Evolutionary conservation across 1,140 invertebrate species (phyloP).

Genomic region (Amyelois transitella): DNA sequence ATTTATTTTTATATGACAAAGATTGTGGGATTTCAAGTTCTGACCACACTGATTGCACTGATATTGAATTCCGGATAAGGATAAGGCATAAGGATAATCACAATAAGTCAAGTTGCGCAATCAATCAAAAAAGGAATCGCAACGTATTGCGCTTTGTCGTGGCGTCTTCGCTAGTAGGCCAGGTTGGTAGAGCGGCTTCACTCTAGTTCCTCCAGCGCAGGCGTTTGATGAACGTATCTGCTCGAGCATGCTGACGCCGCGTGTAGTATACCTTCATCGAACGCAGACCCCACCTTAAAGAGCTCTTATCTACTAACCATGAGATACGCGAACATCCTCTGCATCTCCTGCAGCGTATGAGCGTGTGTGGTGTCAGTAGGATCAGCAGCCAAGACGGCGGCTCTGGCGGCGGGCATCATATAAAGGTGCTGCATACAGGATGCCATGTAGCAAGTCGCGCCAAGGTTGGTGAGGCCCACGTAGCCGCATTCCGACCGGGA

Average conservation of each 20-base stretch:
- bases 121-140: too few species aligned
- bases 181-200: too few species aligned
- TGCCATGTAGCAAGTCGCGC: conserved; percentile 98
- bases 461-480: conserved; percentile 94
- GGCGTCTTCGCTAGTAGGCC: too few species aligned
- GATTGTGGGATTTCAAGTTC: too few species aligned
- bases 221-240: too few species aligned
- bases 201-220: too few species aligned
- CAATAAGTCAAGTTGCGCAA: too few species aligned
- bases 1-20: background rate
- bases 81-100: too few species aligned
- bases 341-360: conserved; percentile 88
- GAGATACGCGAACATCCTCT: conserved; percentile 96
- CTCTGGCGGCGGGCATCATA: conserved; percentile 94
- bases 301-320: conserved; percentile 78
- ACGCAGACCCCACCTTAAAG: background rate
- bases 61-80: too few species aligned
- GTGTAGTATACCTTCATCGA: background rate
- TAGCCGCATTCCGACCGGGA: conserved; percentile 94
- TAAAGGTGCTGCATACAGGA: conserved; percentile 97
- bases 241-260: too few species aligned
- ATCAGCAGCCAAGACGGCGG: conserved; percentile 82
- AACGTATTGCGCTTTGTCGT: too few species aligned
- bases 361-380: conserved; percentile 83
- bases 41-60: too few species aligned